Conservation (phyloP, 2,797 vertebrate genomes). For the Microcaecilia unicolor region DNA sequence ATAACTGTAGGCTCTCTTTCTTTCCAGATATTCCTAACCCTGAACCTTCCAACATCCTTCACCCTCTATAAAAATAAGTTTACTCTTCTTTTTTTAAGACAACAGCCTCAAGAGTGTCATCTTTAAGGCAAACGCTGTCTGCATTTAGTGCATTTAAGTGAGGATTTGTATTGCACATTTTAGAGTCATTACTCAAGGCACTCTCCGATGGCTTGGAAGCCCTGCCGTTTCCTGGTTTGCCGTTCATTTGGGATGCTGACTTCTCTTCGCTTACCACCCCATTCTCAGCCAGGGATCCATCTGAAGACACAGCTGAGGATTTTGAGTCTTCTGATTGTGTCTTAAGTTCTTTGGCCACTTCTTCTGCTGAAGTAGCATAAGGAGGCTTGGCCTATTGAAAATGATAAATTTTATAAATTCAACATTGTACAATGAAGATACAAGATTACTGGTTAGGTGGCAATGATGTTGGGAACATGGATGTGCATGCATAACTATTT, state of each 20-base stretch:
- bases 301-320: constrained; percentile 57
- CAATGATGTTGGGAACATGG: too few species aligned
- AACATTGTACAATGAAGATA: too few species aligned
- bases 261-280: constrained; percentile 68
- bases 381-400: constrained; percentile 68
- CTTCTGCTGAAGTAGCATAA: constrained; percentile 68
- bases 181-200: constrained; percentile 95
- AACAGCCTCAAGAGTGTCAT: constrained; percentile 69
- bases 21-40: constrained; percentile 80
- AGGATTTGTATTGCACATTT: constrained; percentile 90
- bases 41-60: constrained; percentile 77
- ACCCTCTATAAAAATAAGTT: constrained; percentile 95
- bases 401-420: too few species aligned
- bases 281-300: constrained; percentile 70
- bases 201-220: constrained; percentile 83
- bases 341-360: constrained; percentile 75
- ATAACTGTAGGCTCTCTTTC: constrained; percentile 81
- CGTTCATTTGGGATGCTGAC: constrained; percentile 72
- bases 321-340: constrained; percentile 65
- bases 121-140: constrained; percentile 73
- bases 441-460: too few species aligned
- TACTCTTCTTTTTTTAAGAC: constrained; percentile 92
- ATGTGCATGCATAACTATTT: too few species aligned
- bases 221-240: constrained; percentile 62
- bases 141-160: constrained; percentile 92